phyloP scores from a whole-genome alignment of 2,113 vertebrate species.

The Porphyrio hochstetteri region DNA sequence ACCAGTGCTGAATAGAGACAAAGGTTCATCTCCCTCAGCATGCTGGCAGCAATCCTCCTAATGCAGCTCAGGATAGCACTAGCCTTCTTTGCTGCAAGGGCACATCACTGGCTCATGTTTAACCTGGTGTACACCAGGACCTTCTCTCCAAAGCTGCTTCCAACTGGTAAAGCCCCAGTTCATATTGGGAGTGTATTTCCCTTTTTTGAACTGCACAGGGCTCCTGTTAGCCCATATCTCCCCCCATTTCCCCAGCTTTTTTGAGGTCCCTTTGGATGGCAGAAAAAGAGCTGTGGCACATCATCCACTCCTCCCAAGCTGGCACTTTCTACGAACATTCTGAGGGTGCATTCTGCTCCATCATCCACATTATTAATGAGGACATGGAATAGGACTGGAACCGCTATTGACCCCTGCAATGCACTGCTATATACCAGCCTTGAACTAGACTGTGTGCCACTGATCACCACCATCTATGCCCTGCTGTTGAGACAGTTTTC shows the following conservation, averaged over 20 bases:
- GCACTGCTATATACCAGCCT: background rate
- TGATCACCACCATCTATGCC: background rate
- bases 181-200: background rate
- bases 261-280: background rate
- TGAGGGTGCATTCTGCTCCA: background rate
- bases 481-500: background rate
- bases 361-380: background rate
- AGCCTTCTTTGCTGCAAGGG: background rate
- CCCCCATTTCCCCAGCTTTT: background rate
- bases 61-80: background rate
- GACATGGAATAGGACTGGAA: background rate
- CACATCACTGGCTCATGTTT: background rate
- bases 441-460: background rate
- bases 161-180: background rate
- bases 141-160: background rate
- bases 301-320: background rate
- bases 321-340: background rate
- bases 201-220: background rate
- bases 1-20: background rate
- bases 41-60: background rate
- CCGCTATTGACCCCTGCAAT: background rate
- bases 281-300: background rate
- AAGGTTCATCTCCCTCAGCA: background rate
- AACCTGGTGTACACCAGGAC: background rate
- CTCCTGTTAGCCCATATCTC: background rate